Evolutionary conservation across 2,113 vertebrate species (phyloP).

Genomic region (Hucho hucho): DNA sequence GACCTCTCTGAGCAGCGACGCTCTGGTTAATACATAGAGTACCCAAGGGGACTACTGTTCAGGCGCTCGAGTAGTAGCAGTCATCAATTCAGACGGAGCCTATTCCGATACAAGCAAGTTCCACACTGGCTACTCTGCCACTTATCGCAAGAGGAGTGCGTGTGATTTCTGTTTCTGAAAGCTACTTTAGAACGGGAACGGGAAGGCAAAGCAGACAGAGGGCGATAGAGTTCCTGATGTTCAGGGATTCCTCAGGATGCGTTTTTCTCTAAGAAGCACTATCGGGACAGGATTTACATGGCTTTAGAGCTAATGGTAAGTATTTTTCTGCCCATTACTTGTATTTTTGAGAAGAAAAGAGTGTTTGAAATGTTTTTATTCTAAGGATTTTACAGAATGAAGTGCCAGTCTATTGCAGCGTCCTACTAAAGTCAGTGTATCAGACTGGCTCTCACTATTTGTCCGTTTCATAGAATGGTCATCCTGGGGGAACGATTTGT

Average conservation of each 20-base stretch:
- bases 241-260: conserved; percentile 30
- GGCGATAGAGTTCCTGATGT: conserved; percentile 60
- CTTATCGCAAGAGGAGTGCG: not conserved
- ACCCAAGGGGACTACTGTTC: not conserved
- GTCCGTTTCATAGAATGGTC: not conserved
- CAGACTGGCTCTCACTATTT: not conserved
- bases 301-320: conserved; percentile 45
- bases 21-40: conserved; percentile 1
- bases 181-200: conserved; percentile 25
- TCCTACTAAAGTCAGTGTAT: not conserved
- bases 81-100: no score
- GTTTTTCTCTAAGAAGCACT: conserved; percentile 32
- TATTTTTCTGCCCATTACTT: not conserved
- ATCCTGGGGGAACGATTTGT: no score
- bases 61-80: no score
- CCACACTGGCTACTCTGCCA: not conserved
- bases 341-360: not conserved
- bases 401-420: not conserved
- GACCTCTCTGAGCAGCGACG: conserved; percentile 21
- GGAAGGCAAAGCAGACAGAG: conserved; percentile 64
- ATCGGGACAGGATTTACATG: conserved; percentile 39
- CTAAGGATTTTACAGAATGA: not conserved
- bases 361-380: not conserved
- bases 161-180: conserved; percentile 8
- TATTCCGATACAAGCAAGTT: not conserved